Evolutionary conservation across 35 echinoderm and acorn worm species (phyloP).

Genomic region (Eucidaris tribuloides): DNA sequence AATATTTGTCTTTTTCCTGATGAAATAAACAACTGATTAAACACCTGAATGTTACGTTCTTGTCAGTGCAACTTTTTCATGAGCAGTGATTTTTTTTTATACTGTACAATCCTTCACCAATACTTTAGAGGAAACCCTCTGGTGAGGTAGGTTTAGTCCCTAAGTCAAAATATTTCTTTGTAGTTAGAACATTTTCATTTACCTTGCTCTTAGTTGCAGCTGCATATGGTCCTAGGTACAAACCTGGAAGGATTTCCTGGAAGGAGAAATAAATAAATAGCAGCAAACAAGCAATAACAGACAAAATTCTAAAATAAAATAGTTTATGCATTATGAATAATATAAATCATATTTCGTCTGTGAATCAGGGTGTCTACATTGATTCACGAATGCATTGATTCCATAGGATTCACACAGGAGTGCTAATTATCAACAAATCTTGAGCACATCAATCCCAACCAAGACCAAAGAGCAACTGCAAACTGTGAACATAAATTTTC

Average conservation of each 20-base stretch:
- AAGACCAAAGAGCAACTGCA: too few relatives aligned
- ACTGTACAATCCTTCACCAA: not conserved
- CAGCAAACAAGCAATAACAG: not conserved
- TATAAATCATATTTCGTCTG: not conserved
- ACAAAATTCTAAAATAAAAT: not conserved
- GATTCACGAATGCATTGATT: too few relatives aligned
- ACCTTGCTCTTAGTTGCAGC: slow-evolving; percentile 76
- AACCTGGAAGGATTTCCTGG: slow-evolving; percentile 67
- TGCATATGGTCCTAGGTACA: slow-evolving; percentile 77
- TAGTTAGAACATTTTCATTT: not conserved
- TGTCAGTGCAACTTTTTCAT: not conserved
- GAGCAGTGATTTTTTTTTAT: not conserved
- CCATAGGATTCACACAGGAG: too few relatives aligned
- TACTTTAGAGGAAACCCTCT: not conserved
- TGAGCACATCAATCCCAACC: too few relatives aligned
- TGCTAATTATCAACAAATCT: too few relatives aligned
- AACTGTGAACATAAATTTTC: too few relatives aligned
- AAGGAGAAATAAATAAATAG: not conserved
- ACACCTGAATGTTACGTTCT: not conserved
- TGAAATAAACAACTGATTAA: not conserved
- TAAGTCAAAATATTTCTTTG: not conserved
- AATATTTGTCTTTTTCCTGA: too few relatives aligned
- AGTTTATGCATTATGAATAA: not conserved
- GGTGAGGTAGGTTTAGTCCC: not conserved
- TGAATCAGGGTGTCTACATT: not conserved